Percentiles rank a stretch among this genome's conserved stretches.
These are phyloP conservation scores for Coregonus clupeaformis DNA, from an alignment of 2,113 vertebrate genomes.

Conservation along the genomic window DNA sequence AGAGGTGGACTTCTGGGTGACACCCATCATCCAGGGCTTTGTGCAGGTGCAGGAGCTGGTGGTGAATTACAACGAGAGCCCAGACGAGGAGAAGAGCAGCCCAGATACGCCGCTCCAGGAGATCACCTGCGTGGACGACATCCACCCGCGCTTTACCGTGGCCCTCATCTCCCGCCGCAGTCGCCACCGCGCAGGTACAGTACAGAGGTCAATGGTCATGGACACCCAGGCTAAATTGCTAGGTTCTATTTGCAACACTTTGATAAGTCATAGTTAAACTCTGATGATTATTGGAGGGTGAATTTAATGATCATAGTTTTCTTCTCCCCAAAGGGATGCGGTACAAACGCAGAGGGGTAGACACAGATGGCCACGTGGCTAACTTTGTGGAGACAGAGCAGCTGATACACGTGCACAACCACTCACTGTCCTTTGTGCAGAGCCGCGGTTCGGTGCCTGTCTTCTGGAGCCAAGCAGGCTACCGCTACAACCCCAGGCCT, in stretches of 20 bases:
- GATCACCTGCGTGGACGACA: slow-evolving; percentile 85
- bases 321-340: slow-evolving; percentile 85
- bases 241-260: too few relatives aligned
- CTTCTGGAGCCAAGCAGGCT: slow-evolving; percentile 97
- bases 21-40: slow-evolving; percentile 96
- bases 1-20: slow-evolving; percentile 89
- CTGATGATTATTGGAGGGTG: slow-evolving; percentile 4
- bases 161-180: slow-evolving; percentile 94
- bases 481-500: slow-evolving; percentile 96
- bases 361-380: slow-evolving; percentile 91
- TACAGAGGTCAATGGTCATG: not conserved
- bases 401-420: slow-evolving; percentile 94
- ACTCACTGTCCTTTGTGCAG: slow-evolving; percentile 93
- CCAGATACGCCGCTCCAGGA: slow-evolving; percentile 92
- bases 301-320: slow-evolving; percentile 11
- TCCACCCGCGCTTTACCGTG: slow-evolving; percentile 91
- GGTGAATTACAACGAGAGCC: slow-evolving; percentile 91
- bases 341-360: slow-evolving; percentile 94
- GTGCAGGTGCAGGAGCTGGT: slow-evolving; percentile 97
- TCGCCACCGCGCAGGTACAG: slow-evolving; percentile 88
- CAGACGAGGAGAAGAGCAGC: slow-evolving; percentile 95
- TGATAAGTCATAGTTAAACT: not conserved
- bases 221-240: too few relatives aligned
- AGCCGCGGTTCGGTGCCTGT: slow-evolving; percentile 95
- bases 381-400: slow-evolving; percentile 99